Evolutionary conservation across 2,797 vertebrate genomes (phyloP), one percentile per base, ranked within the genome.

Genomic region (Varecia variegata): DNA sequence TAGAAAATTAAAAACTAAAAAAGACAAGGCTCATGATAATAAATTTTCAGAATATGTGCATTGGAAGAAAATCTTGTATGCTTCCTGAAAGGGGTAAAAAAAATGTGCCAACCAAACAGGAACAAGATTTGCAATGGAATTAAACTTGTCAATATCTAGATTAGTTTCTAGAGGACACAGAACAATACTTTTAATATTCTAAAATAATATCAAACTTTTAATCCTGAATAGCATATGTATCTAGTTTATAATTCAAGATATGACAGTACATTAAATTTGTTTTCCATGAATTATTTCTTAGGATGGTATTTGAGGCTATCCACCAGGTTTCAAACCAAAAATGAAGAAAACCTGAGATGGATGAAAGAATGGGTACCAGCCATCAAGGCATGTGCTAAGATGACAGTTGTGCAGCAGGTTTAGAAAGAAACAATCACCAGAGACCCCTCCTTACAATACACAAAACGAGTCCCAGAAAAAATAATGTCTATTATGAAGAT

Each of bases 41-140:
- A 18, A 94, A 85, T 81, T 88, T 95, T 96, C 20, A 87, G 32
- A 56, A 50, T 35, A 23, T 45, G 3, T 88, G 0, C 32, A 83
- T 60, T 20, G 9, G 27, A 7, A 4, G 32, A 30, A 70, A 67
- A 83, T 2, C 27, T 79, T 38, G 1, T 60, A 20, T 54, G 45
- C 0, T 83, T 92, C 14, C 20, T 62, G 12, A 85, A 85, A 23
- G 1, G 12, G 8, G 11, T n/a, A 47, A 65, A 8, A 32, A 32
- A 21, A 35, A 38, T 50, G 6, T 50, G 40, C 70, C 7, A 71
- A 43, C 20, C 11, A 71, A 45, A 70, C 1, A 70, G 1, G 3
- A 82, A 11, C 5, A 93, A 94, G 86, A 88, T 71, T 71, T 23
- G 85, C 2, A 70, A 30, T 21, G 1, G 1, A 52, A n/a, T 43